Evolutionary conservation across 1,140 invertebrate genomes (phyloP).

Genomic region (Scaptodrosophila lebanonensis): DNA sequence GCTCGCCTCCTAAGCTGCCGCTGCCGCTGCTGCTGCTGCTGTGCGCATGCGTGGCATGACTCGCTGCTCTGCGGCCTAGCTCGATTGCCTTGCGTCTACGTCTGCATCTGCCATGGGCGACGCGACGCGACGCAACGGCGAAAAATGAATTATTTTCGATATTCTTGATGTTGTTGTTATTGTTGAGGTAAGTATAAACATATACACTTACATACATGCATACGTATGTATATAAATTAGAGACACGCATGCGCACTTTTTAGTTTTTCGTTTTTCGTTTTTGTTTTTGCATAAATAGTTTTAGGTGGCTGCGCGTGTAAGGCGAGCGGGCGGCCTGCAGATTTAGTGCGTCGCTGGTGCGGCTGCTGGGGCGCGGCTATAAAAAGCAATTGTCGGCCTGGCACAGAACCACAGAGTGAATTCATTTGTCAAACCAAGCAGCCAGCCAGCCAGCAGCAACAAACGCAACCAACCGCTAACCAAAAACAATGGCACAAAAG

Average conservation of each 20-base stretch:
- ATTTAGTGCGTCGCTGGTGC: slow-evolving; percentile 51
- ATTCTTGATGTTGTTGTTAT: slow-evolving; percentile 20
- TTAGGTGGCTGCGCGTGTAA: slow-evolving; percentile 41
- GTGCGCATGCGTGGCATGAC: neutral
- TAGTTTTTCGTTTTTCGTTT: slow-evolving; percentile 47
- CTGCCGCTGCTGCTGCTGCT: neutral
- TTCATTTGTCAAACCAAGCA: slow-evolving; percentile 73
- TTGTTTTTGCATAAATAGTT: slow-evolving; percentile 74
- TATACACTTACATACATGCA: too few relatives aligned
- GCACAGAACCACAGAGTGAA: slow-evolving; percentile 70
- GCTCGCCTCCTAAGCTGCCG: neutral
- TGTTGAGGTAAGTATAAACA: too few relatives aligned
- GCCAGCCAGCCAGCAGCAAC: slow-evolving; percentile 29
- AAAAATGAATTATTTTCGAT: slow-evolving; percentile 75
- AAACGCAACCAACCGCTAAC: slow-evolving; percentile 10
- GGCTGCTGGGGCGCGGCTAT: slow-evolving; percentile 38
- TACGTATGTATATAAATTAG: too few relatives aligned
- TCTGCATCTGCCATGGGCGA: slow-evolving; percentile 50
- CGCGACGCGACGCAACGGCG: slow-evolving; percentile 31
- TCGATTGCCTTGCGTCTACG: neutral
- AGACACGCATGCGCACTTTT: slow-evolving; percentile 66
- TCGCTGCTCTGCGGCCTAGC: slow-evolving; percentile 13
- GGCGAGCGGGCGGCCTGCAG: slow-evolving; percentile 37
- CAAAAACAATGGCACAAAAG: slow-evolving; percentile 60
- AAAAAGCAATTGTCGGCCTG: slow-evolving; percentile 70